These are phyloP conservation scores for Ophion obscuratus DNA, from an alignment of 2,888 invertebrate species.

Conservation along the genomic window DNA sequence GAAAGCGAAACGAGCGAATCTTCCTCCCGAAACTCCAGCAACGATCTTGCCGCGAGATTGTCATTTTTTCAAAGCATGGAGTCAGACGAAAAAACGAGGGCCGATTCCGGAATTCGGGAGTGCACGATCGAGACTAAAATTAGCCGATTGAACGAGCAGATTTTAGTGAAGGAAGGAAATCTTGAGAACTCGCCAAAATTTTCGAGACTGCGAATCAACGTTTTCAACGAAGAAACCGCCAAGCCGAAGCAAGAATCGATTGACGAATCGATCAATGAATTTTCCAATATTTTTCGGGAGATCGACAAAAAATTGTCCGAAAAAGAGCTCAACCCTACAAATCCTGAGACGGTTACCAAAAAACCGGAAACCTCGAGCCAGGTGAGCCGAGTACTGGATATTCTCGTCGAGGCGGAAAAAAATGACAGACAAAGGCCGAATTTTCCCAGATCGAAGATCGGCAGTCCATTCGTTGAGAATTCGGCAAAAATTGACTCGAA, in stretches of 20 bases:
- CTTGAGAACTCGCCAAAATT: conserved; percentile 63
- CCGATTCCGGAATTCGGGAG: conserved; percentile 11
- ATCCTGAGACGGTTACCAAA: conserved; percentile 30
- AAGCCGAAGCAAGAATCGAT: conserved; percentile 20
- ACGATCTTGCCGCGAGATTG: conserved; percentile 49
- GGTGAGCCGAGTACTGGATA: conserved; percentile 77
- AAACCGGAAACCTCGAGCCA: conserved; percentile 70
- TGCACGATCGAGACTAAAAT: conserved; percentile 31
- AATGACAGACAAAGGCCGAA: conserved; percentile 66
- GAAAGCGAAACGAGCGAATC: neutral
- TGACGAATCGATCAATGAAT: conserved; percentile 67
- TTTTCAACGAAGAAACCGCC: conserved; percentile 13
- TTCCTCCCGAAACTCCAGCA: neutral
- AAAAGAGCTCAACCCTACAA: conserved; percentile 65
- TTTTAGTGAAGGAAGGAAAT: conserved; percentile 36
- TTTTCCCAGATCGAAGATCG: conserved; percentile 41
- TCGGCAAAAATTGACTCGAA: conserved; percentile 14
- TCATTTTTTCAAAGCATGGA: conserved; percentile 55
- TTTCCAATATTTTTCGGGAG: conserved; percentile 78
- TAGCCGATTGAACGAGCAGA: conserved; percentile 28
- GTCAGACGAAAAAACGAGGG: conserved; percentile 34
- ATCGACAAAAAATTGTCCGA: conserved; percentile 76
- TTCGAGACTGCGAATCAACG: conserved; percentile 46
- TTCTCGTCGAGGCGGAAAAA: conserved; percentile 76
- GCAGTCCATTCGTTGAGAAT: neutral